phyloP scores from a whole-genome alignment of 2,797 vertebrate genomes.

The Sebastes iracundus region DNA sequence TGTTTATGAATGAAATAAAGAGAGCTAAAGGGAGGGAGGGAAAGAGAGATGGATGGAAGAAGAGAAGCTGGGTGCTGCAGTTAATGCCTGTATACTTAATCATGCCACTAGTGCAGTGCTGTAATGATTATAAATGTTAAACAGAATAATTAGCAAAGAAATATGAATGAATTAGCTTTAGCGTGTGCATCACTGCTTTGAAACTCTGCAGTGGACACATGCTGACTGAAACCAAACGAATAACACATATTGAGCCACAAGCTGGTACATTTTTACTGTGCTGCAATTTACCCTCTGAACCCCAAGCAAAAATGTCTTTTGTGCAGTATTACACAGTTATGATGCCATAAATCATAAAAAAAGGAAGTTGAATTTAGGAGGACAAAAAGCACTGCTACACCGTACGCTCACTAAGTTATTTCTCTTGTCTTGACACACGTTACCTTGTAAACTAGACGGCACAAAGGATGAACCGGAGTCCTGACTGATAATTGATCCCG shows the following conservation, averaged over 20 bases:
- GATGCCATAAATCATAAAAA: too few relatives aligned
- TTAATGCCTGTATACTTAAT: neutral
- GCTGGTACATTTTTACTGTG: neutral
- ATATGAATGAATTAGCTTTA: neutral
- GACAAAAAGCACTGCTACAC: neutral
- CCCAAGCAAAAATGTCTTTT: too few relatives aligned
- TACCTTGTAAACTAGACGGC: neutral
- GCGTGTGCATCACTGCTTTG: neutral
- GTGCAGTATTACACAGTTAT: too few relatives aligned
- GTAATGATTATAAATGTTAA: neutral
- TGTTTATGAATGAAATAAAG: conserved; percentile 29
- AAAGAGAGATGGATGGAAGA: neutral
- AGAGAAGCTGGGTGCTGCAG: neutral
- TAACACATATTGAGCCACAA: neutral
- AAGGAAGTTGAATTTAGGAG: too few relatives aligned
- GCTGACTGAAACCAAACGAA: neutral
- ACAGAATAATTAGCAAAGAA: neutral
- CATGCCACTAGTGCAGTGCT: neutral
- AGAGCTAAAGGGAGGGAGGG: neutral
- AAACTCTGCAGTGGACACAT: neutral
- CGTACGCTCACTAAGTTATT: neutral
- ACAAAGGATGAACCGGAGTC: neutral
- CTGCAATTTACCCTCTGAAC: neutral
- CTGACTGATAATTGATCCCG: neutral
- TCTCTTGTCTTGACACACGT: neutral